phyloP scores from a whole-genome alignment of 2,888 invertebrate species.

The Hedya salicella region DNA sequence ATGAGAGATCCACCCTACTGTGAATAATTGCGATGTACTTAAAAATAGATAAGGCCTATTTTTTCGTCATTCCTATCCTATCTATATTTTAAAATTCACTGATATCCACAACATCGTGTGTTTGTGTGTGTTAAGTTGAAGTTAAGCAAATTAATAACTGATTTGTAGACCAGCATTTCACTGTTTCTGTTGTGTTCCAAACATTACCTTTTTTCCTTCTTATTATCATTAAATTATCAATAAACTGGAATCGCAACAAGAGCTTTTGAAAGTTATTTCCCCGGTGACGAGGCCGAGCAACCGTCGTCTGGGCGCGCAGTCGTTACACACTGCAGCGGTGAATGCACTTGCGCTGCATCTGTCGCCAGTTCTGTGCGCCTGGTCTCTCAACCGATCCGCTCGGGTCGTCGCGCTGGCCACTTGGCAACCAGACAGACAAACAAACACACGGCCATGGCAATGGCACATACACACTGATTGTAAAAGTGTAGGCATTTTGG shows the following conservation, averaged over 20 bases:
- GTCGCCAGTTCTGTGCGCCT: slow-evolving; percentile 69
- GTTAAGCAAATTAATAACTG: too few relatives aligned
- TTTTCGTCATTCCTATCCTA: too few relatives aligned
- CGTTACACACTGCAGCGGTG: slow-evolving; percentile 50
- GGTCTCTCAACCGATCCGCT: slow-evolving; percentile 70
- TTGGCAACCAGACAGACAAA: slow-evolving; percentile 75
- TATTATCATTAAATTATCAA: not conserved
- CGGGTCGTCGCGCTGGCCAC: slow-evolving; percentile 73
- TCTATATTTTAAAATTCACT: too few relatives aligned
- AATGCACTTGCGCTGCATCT: slow-evolving; percentile 52
- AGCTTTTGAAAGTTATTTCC: slow-evolving; percentile 6
- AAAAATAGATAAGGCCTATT: too few relatives aligned
- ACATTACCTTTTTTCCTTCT: not conserved
- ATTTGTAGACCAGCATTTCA: too few relatives aligned
- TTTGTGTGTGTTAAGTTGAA: too few relatives aligned
- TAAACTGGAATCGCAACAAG: not conserved
- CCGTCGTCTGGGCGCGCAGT: slow-evolving; percentile 55
- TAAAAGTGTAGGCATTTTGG: too few relatives aligned
- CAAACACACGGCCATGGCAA: slow-evolving; percentile 47
- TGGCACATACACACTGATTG: not conserved
- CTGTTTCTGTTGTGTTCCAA: too few relatives aligned
- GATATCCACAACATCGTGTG: too few relatives aligned
- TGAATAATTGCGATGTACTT: too few relatives aligned
- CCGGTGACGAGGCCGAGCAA: slow-evolving; percentile 35
- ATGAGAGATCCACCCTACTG: too few relatives aligned